Base-by-base conservation (phyloP, 2,113 vertebrate species). In the Lophotis ruficrista region DNA sequence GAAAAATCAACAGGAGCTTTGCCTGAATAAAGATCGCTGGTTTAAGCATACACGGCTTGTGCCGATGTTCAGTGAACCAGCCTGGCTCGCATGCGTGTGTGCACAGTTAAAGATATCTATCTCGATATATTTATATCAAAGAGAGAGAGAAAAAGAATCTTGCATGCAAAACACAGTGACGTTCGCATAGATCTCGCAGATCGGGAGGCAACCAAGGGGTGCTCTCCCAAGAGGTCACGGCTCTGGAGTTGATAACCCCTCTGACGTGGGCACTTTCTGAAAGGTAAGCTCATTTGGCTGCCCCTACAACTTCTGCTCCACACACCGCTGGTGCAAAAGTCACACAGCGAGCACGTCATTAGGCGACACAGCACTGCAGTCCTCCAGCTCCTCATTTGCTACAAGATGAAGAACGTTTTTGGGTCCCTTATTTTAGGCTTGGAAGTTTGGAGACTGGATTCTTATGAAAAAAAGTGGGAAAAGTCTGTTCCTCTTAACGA, bases 1-100 rank as follows among this genome's bases (percentile, higher is more conserved):
- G 81, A 68, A 94, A 96, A 94, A 92, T 87, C 95, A 96, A 93
- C 92, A 91, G 48, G 58, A 60, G 70, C 53, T 93, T 94, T 92
- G 83, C 47, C 57, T 91, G 77, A 94, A 71, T 95, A 84, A 84
- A 92, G 95, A 90, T 14, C 0, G 3, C 65, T 27, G 65, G 50
- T 86, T 88, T 65, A 77, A 85, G 45, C 93, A 93, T 3, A 93
- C 57, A 66, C 0, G 21, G 64, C 70, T 82, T 76, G 53, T 2
- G 4, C 61, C 28, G 30, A 28, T n/a, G 76, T 43, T 73, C 75
- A 87, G 94, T 50, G 84, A 95, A 69, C 17, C 70, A 82, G 77
- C 65, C 1, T 56, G 82, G 64, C 35, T 45, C 45, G 72, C 86
- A 57, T 81, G 86, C 1, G 1, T 93, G 77, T 82, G 61, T 60